Conservation (phyloP, 2,113 vertebrate species). For the Dicentrarchus labrax region DNA sequence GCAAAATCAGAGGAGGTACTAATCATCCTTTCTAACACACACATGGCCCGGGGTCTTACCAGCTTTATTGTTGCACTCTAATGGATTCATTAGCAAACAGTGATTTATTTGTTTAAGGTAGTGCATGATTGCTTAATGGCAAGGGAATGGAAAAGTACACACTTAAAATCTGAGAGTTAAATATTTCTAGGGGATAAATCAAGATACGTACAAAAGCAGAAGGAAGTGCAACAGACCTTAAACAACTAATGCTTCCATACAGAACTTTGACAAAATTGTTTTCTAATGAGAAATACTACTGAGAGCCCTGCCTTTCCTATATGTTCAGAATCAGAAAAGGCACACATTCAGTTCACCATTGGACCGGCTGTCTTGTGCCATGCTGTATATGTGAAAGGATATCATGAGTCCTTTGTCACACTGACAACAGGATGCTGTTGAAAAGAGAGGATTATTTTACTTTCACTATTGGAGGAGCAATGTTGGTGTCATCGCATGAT, state of each 20-base stretch:
- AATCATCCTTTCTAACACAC: conserved; percentile 49
- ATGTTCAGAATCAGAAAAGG: neutral
- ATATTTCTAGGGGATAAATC: conserved; percentile 3
- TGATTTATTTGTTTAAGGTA: conserved; percentile 51
- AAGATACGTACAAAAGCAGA: neutral
- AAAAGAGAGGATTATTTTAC: neutral
- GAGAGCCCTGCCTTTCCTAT: neutral
- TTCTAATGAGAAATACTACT: neutral
- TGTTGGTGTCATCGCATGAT: neutral
- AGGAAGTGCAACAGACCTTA: neutral
- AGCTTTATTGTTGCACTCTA: conserved; percentile 52
- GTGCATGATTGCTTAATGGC: conserved; percentile 17
- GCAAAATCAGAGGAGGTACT: conserved; percentile 41
- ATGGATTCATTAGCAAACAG: conserved; percentile 58
- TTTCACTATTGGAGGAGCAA: neutral
- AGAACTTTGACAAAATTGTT: neutral
- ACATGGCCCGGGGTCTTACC: conserved; percentile 37
- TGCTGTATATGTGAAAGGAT: neutral
- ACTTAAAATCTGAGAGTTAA: conserved; percentile 14
- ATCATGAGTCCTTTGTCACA: neutral
- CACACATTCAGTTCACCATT: neutral
- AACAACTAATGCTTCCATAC: neutral
- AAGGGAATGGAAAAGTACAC: conserved; percentile 8
- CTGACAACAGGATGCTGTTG: neutral
- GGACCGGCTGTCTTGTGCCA: neutral